A percentile compares a stretch with the other conserved stretches of the same genome.
phyloP scores from a whole-genome alignment of 1,140 invertebrate genomes.

The Bombus turneri region DNA sequence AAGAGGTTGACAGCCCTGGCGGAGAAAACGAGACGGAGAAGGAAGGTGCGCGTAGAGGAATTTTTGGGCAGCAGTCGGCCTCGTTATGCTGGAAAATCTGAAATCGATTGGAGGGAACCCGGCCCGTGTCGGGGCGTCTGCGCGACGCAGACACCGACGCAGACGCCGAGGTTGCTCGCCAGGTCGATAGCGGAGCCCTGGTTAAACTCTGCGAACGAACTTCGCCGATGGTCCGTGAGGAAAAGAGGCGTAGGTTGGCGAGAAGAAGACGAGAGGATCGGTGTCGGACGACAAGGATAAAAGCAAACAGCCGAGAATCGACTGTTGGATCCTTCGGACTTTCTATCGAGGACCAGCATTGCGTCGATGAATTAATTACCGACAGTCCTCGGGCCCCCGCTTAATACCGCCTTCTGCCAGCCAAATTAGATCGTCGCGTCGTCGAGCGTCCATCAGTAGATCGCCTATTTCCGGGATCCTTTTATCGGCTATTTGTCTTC shows the following conservation, averaged over 20 bases:
- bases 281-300: constrained; percentile 30
- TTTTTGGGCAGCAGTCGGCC: constrained; percentile 78
- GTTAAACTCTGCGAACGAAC: constrained; percentile 76
- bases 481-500: neutral
- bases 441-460: constrained; percentile 6
- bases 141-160: constrained; percentile 77
- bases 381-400: constrained; percentile 57
- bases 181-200: constrained; percentile 79
- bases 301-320: constrained; percentile 11
- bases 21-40: constrained; percentile 12
- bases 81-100: constrained; percentile 80
- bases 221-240: constrained; percentile 73
- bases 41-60: constrained; percentile 60
- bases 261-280: neutral
- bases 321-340: constrained; percentile 17
- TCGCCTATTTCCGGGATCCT: constrained; percentile 2
- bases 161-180: constrained; percentile 75
- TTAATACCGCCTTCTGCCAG: constrained; percentile 59
- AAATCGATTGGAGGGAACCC: constrained; percentile 76
- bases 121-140: constrained; percentile 72
- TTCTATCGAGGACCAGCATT: constrained; percentile 32
- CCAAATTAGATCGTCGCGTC: constrained; percentile 70
- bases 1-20: constrained; percentile 41
- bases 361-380: constrained; percentile 75
- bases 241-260: constrained; percentile 61